Percentiles rank a stretch among this genome's conserved stretches.
Conservation (phyloP, 2,888 invertebrate species). For the Andrena bicolor region DNA sequence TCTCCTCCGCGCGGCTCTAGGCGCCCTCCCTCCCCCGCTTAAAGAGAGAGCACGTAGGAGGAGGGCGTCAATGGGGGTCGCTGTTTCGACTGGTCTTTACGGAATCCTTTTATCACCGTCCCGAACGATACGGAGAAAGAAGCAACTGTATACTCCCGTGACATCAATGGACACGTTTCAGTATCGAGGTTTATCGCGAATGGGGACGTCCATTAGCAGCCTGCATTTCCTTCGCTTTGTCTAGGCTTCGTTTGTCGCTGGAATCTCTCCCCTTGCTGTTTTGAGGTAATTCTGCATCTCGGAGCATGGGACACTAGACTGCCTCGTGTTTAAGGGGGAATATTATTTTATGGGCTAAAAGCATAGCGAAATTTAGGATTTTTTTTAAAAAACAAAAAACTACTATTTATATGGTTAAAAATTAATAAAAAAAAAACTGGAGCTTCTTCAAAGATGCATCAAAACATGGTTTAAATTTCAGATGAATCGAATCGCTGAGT, state of each 20-base stretch:
- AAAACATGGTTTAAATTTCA: too few species aligned
- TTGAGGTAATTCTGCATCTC: not conserved
- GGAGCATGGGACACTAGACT: too few species aligned
- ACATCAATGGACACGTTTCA: slow-evolving; percentile 58
- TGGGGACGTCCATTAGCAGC: slow-evolving; percentile 23
- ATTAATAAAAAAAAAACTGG: too few species aligned
- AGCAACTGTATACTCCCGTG: slow-evolving; percentile 59
- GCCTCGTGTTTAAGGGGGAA: too few species aligned
- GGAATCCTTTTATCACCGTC: slow-evolving; percentile 67
- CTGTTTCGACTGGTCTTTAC: slow-evolving; percentile 63
- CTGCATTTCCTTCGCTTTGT: not conserved
- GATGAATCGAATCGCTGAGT: too few species aligned
- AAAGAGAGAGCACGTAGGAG: slow-evolving; percentile 42
- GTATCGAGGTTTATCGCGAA: slow-evolving; percentile 33
- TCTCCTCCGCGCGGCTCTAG: slow-evolving; percentile 45
- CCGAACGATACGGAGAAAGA: slow-evolving; percentile 51
- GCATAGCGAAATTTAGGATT: too few species aligned
- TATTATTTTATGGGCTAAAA: too few species aligned
- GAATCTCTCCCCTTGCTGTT: not conserved
- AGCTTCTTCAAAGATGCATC: too few species aligned
- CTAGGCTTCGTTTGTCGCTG: not conserved
- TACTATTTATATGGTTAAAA: too few species aligned
- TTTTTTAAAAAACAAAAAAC: too few species aligned
- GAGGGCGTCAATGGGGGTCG: slow-evolving; percentile 67
- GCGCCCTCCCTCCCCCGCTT: not conserved